Evolutionary conservation across 2,113 vertebrate species (phyloP).

Genomic region (Sterrhoptilus dennistouni): DNA sequence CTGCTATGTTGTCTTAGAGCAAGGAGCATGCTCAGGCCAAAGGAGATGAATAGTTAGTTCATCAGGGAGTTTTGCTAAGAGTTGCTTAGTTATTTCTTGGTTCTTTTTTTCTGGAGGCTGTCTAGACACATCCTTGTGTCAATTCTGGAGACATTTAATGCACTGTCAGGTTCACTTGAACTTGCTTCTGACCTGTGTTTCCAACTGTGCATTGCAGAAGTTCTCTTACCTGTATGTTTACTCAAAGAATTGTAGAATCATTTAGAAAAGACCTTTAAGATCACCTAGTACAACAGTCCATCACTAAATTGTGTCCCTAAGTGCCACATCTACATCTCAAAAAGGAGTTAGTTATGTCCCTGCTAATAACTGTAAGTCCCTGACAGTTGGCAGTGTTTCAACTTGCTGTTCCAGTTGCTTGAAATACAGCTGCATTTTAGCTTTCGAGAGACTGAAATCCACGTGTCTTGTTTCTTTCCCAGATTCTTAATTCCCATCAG

Average conservation of each 20-base stretch:
- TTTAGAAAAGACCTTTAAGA: not conserved
- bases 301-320: not conserved
- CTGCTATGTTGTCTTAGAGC: not conserved
- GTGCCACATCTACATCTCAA: not conserved
- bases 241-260: fast-evolving
- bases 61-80: not conserved
- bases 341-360: not conserved
- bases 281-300: not conserved
- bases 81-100: not conserved
- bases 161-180: not conserved
- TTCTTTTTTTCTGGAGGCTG: not conserved
- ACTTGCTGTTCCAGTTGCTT: not conserved
- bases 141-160: not conserved
- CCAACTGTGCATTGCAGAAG: fast-evolving
- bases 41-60: not conserved
- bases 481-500: not conserved
- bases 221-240: not conserved
- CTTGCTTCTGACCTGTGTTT: not conserved
- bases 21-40: not conserved
- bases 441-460: not conserved
- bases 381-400: not conserved
- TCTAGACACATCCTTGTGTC: not conserved
- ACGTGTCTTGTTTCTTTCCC: not conserved
- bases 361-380: not conserved
- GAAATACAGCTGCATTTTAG: not conserved